Percentiles rank a stretch among this genome's conserved stretches.
These are phyloP conservation scores for Mugil cephalus DNA, from an alignment of 2,113 vertebrate species.

Conservation along the genomic window DNA sequence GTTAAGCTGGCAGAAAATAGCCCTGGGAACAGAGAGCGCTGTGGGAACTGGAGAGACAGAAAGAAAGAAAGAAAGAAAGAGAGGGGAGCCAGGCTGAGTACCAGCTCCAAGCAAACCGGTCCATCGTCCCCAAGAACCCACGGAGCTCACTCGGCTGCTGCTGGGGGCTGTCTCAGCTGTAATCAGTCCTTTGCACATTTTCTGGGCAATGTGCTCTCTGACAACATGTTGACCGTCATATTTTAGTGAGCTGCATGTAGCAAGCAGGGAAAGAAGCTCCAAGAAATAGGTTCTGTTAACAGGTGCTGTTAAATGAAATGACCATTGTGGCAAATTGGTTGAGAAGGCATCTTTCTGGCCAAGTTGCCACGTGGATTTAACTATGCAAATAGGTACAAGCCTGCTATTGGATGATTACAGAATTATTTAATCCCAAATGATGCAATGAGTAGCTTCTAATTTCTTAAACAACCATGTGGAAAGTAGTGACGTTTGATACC, in stretches of 20 bases:
- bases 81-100: conserved; percentile 4
- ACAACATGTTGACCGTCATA: not conserved
- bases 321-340: too few species aligned
- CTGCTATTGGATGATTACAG: too few species aligned
- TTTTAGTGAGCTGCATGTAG: not conserved
- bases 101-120: conserved; percentile 6
- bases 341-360: not conserved
- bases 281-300: too few species aligned
- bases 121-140: not conserved
- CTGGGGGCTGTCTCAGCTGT: not conserved
- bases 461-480: too few species aligned
- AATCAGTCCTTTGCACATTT: not conserved
- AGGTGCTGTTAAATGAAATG: too few species aligned
- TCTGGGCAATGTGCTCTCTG: not conserved
- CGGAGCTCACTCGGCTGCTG: not conserved
- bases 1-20: conserved; percentile 79
- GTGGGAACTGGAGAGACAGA: not conserved
- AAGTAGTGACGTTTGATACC: too few species aligned
- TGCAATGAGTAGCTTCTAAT: too few species aligned
- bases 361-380: too few species aligned
- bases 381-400: too few species aligned
- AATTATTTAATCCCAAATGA: too few species aligned
- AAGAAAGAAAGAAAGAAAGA: too few species aligned
- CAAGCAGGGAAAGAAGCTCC: too few species aligned
- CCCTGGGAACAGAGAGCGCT: conserved; percentile 43